These are phyloP conservation scores for Toxotes chatareus DNA, from an alignment of 2,113 vertebrate genomes.

Conservation along the genomic window DNA sequence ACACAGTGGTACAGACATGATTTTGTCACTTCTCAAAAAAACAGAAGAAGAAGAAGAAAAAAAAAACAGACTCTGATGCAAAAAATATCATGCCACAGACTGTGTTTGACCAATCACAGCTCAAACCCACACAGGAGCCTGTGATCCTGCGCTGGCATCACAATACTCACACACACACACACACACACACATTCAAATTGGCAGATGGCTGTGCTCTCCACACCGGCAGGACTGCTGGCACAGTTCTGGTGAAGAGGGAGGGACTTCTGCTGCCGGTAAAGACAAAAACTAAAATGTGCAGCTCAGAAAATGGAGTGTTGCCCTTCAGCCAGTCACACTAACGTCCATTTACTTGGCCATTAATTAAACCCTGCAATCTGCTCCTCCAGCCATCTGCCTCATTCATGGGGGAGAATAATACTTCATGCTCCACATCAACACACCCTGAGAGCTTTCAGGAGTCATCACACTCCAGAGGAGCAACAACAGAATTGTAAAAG, in stretches of 20 bases:
- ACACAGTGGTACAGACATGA: background rate
- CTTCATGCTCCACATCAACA: constrained; percentile 22
- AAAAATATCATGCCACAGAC: constrained; percentile 1
- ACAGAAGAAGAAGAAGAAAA: too few species aligned
- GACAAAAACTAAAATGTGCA: constrained; percentile 43
- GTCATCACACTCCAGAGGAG: background rate
- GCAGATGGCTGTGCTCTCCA: constrained; percentile 72
- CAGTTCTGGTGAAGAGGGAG: constrained; percentile 23
- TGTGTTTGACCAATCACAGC: constrained; percentile 23
- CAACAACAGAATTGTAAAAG: background rate
- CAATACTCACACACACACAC: background rate
- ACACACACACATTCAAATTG: constrained; percentile 12
- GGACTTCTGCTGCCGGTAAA: constrained; percentile 19
- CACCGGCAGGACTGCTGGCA: constrained; percentile 67
- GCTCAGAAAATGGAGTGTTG: constrained; percentile 17
- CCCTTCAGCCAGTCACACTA: constrained; percentile 39
- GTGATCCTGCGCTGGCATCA: constrained; percentile 48
- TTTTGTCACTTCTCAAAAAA: background rate
- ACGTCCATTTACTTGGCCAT: constrained; percentile 43
- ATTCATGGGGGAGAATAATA: constrained; percentile 22
- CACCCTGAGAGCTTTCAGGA: background rate
- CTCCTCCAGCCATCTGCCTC: constrained; percentile 44
- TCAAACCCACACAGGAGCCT: constrained; percentile 16
- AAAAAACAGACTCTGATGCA: background rate
- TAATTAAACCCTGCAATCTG: constrained; percentile 59